Percentiles rank a stretch among this genome's conserved stretches.
phyloP scores from a whole-genome alignment of 1,140 invertebrate genomes.

The Bombus waltoni region DNA sequence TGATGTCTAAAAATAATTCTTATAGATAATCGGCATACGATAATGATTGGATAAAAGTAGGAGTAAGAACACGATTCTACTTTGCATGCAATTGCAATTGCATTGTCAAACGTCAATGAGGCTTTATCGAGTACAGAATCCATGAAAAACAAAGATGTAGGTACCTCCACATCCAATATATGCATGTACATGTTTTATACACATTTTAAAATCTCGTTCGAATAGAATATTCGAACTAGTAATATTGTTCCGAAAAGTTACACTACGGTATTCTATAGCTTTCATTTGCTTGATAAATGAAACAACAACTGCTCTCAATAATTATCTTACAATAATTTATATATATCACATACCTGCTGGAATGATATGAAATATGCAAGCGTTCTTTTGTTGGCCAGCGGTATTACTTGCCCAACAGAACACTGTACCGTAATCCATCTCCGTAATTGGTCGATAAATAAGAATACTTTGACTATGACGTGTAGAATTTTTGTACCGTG shows the following conservation, averaged over 20 bases:
- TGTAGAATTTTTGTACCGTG: conserved; percentile 84
- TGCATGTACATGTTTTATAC: too few species aligned
- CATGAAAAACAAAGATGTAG: too few species aligned
- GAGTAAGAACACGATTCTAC: too few species aligned
- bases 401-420: conserved; percentile 87
- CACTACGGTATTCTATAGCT: background rate
- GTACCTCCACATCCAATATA: too few species aligned
- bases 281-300: background rate
- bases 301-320: background rate
- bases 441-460: conserved; percentile 90
- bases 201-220: too few species aligned
- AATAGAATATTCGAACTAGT: too few species aligned
- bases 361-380: conserved; percentile 88
- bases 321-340: background rate
- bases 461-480: conserved; percentile 87
- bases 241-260: background rate
- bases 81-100: too few species aligned
- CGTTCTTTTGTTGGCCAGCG: conserved; percentile 86
- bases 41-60: too few species aligned
- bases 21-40: too few species aligned
- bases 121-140: too few species aligned
- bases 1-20: too few species aligned
- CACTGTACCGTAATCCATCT: conserved; percentile 89
- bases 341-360: conserved; percentile 84
- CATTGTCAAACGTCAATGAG: too few species aligned